Conservation (phyloP, 2,888 invertebrate genomes). For the Andrena fulva region DNA sequence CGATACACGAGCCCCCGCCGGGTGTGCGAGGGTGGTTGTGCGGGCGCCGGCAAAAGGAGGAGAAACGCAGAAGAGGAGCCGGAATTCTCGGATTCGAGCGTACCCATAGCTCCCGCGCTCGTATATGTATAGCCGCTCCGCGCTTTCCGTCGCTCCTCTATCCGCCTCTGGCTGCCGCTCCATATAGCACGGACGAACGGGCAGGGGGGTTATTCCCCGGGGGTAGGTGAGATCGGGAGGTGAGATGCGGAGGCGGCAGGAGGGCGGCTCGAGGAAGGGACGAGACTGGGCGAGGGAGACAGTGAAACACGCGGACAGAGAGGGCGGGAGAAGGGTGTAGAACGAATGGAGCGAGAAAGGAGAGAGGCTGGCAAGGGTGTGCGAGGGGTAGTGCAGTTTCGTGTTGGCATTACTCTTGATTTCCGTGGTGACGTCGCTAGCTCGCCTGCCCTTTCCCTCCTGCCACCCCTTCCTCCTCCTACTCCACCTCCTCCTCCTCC, state of each 20-base stretch:
- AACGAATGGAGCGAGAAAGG: constrained; percentile 68
- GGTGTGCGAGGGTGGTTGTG: not conserved
- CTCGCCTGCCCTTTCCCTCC: constrained; percentile 74
- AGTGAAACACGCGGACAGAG: constrained; percentile 3
- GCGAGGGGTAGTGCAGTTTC: constrained; percentile 85
- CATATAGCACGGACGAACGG: constrained; percentile 56
- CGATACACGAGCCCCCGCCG: constrained; percentile 10
- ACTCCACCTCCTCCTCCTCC: constrained; percentile 44
- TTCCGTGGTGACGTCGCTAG: constrained; percentile 86
- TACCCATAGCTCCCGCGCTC: constrained; percentile 58
- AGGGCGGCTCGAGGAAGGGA: constrained; percentile 52
- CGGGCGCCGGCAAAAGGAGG: constrained; percentile 1
- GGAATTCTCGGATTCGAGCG: constrained; percentile 62
- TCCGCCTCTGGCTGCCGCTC: constrained; percentile 56
- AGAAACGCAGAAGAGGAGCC: constrained; percentile 19
- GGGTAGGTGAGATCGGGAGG: constrained; percentile 71
- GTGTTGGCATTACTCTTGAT: constrained; percentile 89
- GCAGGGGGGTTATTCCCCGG: constrained; percentile 77
- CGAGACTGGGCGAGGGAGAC: constrained; percentile 19
- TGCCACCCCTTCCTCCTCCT: constrained; percentile 18
- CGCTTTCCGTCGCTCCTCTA: constrained; percentile 61
- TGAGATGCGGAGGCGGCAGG: constrained; percentile 65
- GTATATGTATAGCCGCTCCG: constrained; percentile 57
- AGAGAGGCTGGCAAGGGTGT: constrained; percentile 74
- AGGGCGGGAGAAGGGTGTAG: constrained; percentile 53